Conservation (phyloP, 2,797 vertebrate species). For the Pseudotriccus pelzelni region DNA sequence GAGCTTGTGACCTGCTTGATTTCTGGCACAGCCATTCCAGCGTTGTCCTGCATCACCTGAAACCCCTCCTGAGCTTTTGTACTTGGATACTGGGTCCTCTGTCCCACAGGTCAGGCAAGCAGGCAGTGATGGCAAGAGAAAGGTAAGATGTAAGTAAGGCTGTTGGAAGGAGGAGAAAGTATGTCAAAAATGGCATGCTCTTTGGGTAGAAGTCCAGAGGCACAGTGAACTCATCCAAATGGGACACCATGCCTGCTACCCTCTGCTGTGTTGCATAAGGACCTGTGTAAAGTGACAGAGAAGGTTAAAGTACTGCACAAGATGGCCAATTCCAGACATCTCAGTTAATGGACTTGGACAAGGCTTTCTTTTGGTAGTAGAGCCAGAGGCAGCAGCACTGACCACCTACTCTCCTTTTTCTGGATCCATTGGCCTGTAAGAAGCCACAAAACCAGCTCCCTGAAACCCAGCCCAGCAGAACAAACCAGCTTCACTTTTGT, state of each 20-base stretch:
- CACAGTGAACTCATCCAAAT: fast-evolving
- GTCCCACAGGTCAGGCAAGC: no score
- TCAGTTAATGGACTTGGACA: background rate
- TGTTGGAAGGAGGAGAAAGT: background rate
- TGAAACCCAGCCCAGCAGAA: fast-evolving
- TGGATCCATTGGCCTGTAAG: background rate
- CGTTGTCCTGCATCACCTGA: fast-evolving
- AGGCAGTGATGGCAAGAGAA: background rate
- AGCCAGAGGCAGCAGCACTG: background rate
- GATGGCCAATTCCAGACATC: background rate
- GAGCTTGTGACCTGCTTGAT: background rate
- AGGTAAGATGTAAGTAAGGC: background rate
- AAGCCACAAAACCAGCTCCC: background rate
- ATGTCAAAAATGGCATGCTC: background rate
- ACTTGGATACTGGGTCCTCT: fast-evolving
- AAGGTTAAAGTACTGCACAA: background rate
- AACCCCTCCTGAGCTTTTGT: background rate
- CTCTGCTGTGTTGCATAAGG: background rate
- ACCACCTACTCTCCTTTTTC: background rate
- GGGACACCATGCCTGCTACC: fast-evolving
- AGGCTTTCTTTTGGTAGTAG: background rate
- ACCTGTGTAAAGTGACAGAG: background rate
- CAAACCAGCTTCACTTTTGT: background rate
- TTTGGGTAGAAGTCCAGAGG: background rate
- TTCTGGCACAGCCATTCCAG: background rate